Conservation (phyloP, 2,888 invertebrate genomes). For the Malacosoma neustria region DNA sequence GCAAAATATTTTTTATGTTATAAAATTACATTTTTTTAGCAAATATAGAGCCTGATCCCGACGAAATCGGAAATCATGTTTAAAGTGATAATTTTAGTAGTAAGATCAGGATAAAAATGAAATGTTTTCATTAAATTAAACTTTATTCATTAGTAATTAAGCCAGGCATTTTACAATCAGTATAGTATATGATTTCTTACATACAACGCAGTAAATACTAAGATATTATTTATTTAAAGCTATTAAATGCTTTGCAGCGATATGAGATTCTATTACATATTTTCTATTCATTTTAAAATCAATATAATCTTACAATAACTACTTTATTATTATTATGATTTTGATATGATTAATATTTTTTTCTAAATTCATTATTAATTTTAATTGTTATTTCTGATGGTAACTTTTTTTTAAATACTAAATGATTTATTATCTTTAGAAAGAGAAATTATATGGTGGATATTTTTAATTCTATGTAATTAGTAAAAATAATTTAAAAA, state of each 20-base stretch:
- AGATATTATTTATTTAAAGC: constrained; percentile 16
- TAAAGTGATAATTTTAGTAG: no score
- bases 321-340: constrained; percentile 1
- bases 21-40: no score
- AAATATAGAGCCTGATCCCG: no score
- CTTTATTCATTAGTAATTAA: not conserved
- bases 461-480: no score
- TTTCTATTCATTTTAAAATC: not conserved
- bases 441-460: no score
- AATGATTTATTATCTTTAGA: no score
- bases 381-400: not conserved
- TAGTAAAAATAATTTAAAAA: no score
- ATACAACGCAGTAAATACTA: constrained; percentile 17
- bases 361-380: constrained; percentile 5
- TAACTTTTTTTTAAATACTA: no score
- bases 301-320: not conserved
- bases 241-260: constrained; percentile 9
- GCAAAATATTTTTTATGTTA: no score
- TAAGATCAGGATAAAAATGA: constrained; percentile 2
- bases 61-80: no score
- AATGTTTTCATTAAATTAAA: not conserved
- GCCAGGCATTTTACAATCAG: constrained; percentile 35
- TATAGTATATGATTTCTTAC: constrained; percentile 9
- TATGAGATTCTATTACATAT: constrained; percentile 2
- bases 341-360: constrained; percentile 7